Evolutionary conservation across 2,113 vertebrate species (phyloP).

Genomic region (Chaenogobius annularis): DNA sequence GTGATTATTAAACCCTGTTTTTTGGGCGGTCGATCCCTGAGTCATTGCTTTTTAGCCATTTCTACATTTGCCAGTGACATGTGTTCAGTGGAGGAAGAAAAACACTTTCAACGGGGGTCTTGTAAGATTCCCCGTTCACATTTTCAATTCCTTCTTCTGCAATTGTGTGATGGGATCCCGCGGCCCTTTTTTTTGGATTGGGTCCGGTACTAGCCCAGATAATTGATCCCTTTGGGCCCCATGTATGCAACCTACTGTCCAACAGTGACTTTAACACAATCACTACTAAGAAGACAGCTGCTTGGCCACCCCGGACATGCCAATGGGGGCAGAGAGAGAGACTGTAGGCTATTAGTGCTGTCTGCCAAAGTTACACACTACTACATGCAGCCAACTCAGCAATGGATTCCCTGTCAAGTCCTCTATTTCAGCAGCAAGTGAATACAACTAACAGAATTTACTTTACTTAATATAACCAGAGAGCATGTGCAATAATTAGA

Average conservation of each 20-base stretch:
- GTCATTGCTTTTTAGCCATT: conserved; percentile 28
- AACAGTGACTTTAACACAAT: conserved; percentile 66
- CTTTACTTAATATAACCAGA: background rate
- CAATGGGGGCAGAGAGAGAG: conserved; percentile 28
- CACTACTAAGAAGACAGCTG: conserved; percentile 69
- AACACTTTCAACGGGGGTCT: conserved; percentile 40
- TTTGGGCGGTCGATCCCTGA: conserved; percentile 14
- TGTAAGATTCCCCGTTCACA: conserved; percentile 9
- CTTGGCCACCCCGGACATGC: conserved; percentile 59
- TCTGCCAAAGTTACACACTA: conserved; percentile 42
- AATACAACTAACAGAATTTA: conserved; percentile 4
- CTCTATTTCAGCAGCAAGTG: conserved; percentile 37
- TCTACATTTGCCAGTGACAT: conserved; percentile 36
- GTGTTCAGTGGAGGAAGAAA: conserved; percentile 31
- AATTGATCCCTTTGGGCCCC: conserved; percentile 80
- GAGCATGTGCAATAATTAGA: background rate
- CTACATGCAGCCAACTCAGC: conserved; percentile 66
- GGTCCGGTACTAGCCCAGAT: conserved; percentile 62
- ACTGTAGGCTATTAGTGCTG: conserved; percentile 59
- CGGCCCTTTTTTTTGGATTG: conserved; percentile 28
- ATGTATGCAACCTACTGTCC: conserved; percentile 47
- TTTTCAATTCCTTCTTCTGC: conserved; percentile 31
- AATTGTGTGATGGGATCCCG: conserved; percentile 48
- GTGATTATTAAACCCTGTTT: background rate
- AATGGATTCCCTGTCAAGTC: conserved; percentile 29